These are phyloP conservation scores for Gonatopus flavifemur DNA, from an alignment of 1,140 invertebrate species.

Conservation along the genomic window DNA sequence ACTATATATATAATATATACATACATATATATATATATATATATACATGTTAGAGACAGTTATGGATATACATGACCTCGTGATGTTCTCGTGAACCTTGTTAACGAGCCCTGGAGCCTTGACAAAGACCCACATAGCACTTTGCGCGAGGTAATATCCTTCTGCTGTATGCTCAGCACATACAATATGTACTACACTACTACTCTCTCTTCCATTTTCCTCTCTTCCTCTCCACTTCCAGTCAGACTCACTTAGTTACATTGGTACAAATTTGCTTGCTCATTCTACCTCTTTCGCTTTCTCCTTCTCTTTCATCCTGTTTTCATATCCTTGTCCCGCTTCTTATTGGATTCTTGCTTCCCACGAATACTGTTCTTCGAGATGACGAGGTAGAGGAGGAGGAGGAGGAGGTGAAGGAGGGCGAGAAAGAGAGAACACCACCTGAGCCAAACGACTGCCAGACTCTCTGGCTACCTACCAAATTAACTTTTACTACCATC, in stretches of 20 bases:
- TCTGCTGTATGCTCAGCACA: background rate
- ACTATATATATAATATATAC: too few species aligned
- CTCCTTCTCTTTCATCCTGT: constrained; percentile 2
- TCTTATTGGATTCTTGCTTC: constrained; percentile 25
- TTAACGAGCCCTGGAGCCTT: constrained; percentile 2
- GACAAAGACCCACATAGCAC: constrained; percentile 6
- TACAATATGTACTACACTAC: background rate
- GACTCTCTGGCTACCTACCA: constrained; percentile 38
- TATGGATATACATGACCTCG: too few species aligned
- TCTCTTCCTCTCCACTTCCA: background rate
- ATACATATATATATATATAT: too few species aligned
- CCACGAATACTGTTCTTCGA: constrained; percentile 14
- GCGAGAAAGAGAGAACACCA: constrained; percentile 30
- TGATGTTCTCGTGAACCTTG: background rate
- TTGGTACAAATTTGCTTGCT: too few species aligned
- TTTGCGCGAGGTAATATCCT: constrained; percentile 1
- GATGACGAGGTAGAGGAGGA: background rate
- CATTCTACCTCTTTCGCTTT: too few species aligned
- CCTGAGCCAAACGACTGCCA: constrained; percentile 47
- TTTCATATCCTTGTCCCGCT: constrained; percentile 5
- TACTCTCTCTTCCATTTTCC: background rate
- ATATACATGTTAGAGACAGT: too few species aligned
- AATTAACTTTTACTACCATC: constrained; percentile 57
- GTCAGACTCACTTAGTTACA: too few species aligned
- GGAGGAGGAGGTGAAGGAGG: constrained; percentile 1